Evolutionary conservation across 2,113 vertebrate species (phyloP).

Genomic region (Lycaon pictus): DNA sequence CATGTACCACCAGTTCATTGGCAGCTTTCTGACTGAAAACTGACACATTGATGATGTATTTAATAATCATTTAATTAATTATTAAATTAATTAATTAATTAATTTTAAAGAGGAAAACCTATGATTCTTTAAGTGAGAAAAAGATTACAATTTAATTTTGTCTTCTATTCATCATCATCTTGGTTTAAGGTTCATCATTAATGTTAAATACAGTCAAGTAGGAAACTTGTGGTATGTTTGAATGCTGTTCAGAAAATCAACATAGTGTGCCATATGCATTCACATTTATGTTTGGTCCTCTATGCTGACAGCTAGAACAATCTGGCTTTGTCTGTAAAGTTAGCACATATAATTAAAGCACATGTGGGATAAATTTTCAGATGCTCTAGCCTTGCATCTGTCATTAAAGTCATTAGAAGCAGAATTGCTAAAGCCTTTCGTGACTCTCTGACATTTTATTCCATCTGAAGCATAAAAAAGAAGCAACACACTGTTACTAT

Average conservation of each 20-base stretch:
- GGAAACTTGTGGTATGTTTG: background rate
- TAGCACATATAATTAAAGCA: slow-evolving; percentile 75
- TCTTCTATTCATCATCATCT: background rate
- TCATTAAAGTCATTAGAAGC: slow-evolving; percentile 80
- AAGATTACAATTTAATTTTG: slow-evolving; percentile 1
- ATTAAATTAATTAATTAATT: background rate
- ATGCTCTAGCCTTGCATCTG: slow-evolving; percentile 70
- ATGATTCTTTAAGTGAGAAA: background rate
- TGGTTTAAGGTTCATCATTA: background rate
- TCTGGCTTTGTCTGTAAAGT: slow-evolving; percentile 77
- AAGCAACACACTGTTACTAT: slow-evolving; percentile 72
- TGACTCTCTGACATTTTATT: slow-evolving; percentile 72
- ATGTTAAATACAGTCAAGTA: background rate
- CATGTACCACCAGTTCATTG: background rate
- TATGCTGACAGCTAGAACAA: slow-evolving; percentile 80
- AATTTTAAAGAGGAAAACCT: background rate
- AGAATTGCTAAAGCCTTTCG: slow-evolving; percentile 68
- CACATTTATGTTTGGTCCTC: slow-evolving; percentile 66
- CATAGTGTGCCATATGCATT: slow-evolving; percentile 43
- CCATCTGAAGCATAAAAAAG: slow-evolving; percentile 67
- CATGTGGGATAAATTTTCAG: slow-evolving; percentile 76
- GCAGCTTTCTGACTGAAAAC: background rate
- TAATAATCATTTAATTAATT: background rate
- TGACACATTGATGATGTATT: background rate
- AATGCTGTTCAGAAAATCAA: slow-evolving; percentile 17